Base-by-base conservation (phyloP, 92 coral and sea anemone genomes). In the Bergia sp. region DNA sequence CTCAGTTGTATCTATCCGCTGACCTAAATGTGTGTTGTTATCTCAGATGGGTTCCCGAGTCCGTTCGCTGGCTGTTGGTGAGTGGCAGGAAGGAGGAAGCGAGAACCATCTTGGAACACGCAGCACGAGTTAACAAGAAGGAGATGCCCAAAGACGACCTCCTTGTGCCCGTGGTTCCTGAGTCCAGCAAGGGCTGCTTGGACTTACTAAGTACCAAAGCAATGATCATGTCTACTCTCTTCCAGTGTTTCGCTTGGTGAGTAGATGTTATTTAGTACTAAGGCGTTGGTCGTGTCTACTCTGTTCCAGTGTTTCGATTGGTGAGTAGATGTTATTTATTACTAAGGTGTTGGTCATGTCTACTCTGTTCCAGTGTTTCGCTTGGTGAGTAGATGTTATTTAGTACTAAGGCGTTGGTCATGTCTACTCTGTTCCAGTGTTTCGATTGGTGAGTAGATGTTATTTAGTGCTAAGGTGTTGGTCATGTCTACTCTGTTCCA, bases 51-150 rank as follows among this genome's bases (percentile, higher is more conserved):
- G 85, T 88, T 20, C 93, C 93, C 5, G 93, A 91, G 75, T 91
- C 93, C 37, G 93, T 91, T 49, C 93, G 93, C 42, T 91, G 93
- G 93, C 81, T 91, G 13, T 73, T 91, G 38, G 91, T 91, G n/a
- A 64, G 29, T 1, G 93, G 93, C 12, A 71, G 82, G 6, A 91
- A 91, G 85, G 93, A 91, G 18, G 82, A 78, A 36, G 93, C 93
- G 12, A 16, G 89, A 36, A 75, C 80, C 21, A 88, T 88, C 29
- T 90, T 91, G 18, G 69, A 66, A 41, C 77, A 88, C 50, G 93
- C 82, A 0, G 93, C 93, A 23, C 76, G 57, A 85, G 89, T 88
- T 11, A 91, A 91, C 82, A 91, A 91, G 88, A 77, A 61, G 4
- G 91, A 91, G 23, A 88, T 88, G 91, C 93, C 93, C 57, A 55